Evolutionary conservation across 1,140 invertebrate genomes (phyloP), one percentile per base, ranked within the genome.

Genomic region (Vanessa atalanta): DNA sequence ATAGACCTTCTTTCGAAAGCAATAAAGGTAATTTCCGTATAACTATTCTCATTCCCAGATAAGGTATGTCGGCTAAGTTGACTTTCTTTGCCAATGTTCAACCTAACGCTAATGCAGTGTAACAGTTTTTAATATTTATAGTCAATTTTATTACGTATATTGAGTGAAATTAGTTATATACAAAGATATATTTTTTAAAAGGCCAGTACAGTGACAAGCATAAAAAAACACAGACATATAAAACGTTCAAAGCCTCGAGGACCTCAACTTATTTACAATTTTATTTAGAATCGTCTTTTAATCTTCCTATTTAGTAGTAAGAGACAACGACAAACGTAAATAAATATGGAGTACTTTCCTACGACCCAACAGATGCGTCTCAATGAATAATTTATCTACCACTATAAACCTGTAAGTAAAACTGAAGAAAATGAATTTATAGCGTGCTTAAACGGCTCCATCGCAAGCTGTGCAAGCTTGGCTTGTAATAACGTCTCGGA

Each of bases 31-130:
- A 20, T 64, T 70, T 60, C 65, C 6, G 15, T 12, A 12, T 16
- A 6, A 12, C 43, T 51, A 11, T 11, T 23, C 47, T 16, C 31
- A 31, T 48, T 50, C 63, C 43, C 37, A 63, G 67, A 74, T 74
- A 74, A 74, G 66, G 67, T 68, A 69, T 65, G 66, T 61, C 60
- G 66, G 57, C 72, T 51, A 65, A 70, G 55, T 74, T 64, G 20
- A 71, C 75, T 83, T 78, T 83, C 81, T 81, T 81, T 81, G 77
- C 77, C 79, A 80, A 82, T 80, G 78, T 80, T 80, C 69, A 70
- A 77, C 69, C 64, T 72, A 71, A 78, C 77, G 78, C 73, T 83
- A 81, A 83, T 81, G 77, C 79, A 72, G 77, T 76, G 72, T 81
- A 83, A 80, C 76, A 68, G 73, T 63, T 72, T 73, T 72, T 79